Conservation (phyloP, 2,113 vertebrate species). For the Prietella phreatophila region DNA sequence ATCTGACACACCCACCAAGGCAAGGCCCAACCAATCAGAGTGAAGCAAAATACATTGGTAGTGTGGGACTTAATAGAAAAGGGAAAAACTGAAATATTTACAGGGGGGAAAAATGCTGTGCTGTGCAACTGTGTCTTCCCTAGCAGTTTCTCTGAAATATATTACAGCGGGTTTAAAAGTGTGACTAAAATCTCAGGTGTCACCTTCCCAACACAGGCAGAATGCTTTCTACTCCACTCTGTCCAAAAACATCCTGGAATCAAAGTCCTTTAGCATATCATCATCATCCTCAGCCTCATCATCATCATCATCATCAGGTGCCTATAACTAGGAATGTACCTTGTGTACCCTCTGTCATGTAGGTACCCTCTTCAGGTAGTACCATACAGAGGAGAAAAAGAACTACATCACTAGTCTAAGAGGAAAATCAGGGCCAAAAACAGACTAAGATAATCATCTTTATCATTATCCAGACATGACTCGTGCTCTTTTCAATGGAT, state of each 20-base stretch:
- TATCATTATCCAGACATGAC: slow-evolving; percentile 9
- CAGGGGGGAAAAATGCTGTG: neutral
- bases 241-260: slow-evolving; percentile 58
- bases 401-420: slow-evolving; percentile 52
- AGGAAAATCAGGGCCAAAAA: slow-evolving; percentile 19
- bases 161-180: slow-evolving; percentile 12
- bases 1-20: slow-evolving; percentile 57
- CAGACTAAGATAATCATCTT: neutral
- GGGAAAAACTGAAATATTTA: slow-evolving; percentile 5
- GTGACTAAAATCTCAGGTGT: slow-evolving; percentile 18
- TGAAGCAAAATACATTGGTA: slow-evolving; percentile 67
- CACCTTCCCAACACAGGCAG: slow-evolving; percentile 66
- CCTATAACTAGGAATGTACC: slow-evolving; percentile 54
- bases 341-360: slow-evolving; percentile 57
- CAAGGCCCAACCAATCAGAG: slow-evolving; percentile 64
- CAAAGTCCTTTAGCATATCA: slow-evolving; percentile 61
- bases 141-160: neutral
- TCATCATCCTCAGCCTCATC: slow-evolving; percentile 22
- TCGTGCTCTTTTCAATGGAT: neutral
- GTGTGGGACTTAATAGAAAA: slow-evolving; percentile 63
- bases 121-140: slow-evolving; percentile 19
- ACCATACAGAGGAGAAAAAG: slow-evolving; percentile 53
- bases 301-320: slow-evolving; percentile 37
- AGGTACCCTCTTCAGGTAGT: slow-evolving; percentile 53
- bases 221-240: slow-evolving; percentile 70